Base-by-base conservation (phyloP, 2,797 vertebrate species). In the Trematomus bernacchii region DNA sequence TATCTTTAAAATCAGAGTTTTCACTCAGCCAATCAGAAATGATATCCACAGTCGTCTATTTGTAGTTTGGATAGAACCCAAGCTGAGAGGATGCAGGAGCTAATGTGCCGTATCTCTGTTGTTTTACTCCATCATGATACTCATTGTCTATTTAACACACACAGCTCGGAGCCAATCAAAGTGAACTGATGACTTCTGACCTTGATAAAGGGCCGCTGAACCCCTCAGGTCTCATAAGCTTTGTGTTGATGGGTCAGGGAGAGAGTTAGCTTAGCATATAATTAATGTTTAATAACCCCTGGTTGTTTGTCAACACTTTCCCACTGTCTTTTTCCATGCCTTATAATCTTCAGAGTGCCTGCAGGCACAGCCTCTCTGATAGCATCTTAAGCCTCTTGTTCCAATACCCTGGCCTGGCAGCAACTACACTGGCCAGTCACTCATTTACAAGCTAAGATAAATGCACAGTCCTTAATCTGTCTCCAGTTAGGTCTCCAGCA, bases 381-480 rank as follows among this genome's bases (percentile, higher is more conserved):
- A 94, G 62, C 88, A 96, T 96, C 95, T 95, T 95, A 95, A 96
- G 94, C 94, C 94, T 93, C 94, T 95, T 95, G 95, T 95, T 95
- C 93, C 93, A 93, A 93, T 93, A 93, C 93, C 93, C 92, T 89
- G 89, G 90, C 89, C 93, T 93, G 91, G 92, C 91, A 88, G 89
- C 90, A 91, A 89, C 93, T 94, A 92, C 88, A 93, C 93, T 91
- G 94, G 92, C 92, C 93, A 93, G 90, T 95, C 93, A 88, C 91
- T 96, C 92, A 94, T 96, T 95, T 94, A 94, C 94, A 95, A 93
- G 92, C 89, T 83, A 87, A 92, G 93, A 95, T 94, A 95, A 94
- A 95, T 92, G 87, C 91, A 90, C 92, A 89, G 91, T 90, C 91
- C 89, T 93, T 95, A 94, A 95, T 94, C 93, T 95, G 89, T 88